phyloP scores from a whole-genome alignment of 2,888 invertebrate species.

The Drosophila nr. medialis region DNA sequence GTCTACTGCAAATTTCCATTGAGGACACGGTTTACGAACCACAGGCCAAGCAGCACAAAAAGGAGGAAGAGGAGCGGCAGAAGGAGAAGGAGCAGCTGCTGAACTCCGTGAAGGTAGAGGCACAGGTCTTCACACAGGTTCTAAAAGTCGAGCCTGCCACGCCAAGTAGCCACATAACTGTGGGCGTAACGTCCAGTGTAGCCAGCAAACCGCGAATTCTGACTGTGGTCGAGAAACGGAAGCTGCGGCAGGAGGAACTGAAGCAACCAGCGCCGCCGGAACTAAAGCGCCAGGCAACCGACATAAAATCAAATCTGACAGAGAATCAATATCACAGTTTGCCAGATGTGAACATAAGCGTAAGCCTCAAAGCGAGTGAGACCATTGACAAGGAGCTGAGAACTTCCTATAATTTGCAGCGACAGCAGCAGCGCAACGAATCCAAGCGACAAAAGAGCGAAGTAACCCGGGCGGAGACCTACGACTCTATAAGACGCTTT shows the following conservation, averaged over 20 bases:
- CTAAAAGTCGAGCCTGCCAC: slow-evolving; percentile 75
- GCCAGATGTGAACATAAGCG: slow-evolving; percentile 89
- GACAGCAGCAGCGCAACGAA: slow-evolving; percentile 70
- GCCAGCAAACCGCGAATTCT: slow-evolving; percentile 87
- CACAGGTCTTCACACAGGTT: slow-evolving; percentile 76
- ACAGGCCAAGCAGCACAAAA: slow-evolving; percentile 63
- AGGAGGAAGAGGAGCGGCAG: slow-evolving; percentile 27
- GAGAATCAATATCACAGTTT: slow-evolving; percentile 90
- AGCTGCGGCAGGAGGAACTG: slow-evolving; percentile 70
- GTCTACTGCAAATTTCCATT: slow-evolving; percentile 82
- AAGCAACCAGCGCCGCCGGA: slow-evolving; percentile 49
- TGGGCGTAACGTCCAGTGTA: slow-evolving; percentile 70
- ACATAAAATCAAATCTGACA: slow-evolving; percentile 83
- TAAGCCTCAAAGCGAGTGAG: slow-evolving; percentile 89
- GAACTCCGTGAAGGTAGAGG: slow-evolving; percentile 47
- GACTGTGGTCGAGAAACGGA: slow-evolving; percentile 84
- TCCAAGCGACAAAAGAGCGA: slow-evolving; percentile 38
- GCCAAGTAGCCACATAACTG: slow-evolving; percentile 11
- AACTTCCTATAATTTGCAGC: slow-evolving; percentile 82
- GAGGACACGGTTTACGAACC: slow-evolving; percentile 82
- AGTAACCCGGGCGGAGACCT: slow-evolving; percentile 78
- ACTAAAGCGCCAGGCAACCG: slow-evolving; percentile 70
- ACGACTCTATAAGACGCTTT: slow-evolving; percentile 83
- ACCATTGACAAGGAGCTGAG: slow-evolving; percentile 90
- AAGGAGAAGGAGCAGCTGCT: slow-evolving; percentile 8